Evolutionary conservation across 2,888 invertebrate genomes (phyloP).

Genomic region (Bellardia bayeri): DNA sequence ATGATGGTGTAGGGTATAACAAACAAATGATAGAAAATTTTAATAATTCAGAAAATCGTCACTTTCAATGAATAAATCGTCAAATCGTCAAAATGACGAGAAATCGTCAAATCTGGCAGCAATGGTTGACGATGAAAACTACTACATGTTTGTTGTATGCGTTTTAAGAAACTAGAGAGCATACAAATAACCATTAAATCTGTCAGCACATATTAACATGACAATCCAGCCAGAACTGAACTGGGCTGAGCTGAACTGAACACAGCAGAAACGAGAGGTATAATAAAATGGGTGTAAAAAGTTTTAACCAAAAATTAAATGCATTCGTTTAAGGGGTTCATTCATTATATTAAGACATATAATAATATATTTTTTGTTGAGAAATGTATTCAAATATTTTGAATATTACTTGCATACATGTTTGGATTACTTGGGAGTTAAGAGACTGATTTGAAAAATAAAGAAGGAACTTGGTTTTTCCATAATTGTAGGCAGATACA

Average conservation of each 20-base stretch:
- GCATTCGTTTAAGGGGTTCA: not conserved
- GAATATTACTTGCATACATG: not conserved
- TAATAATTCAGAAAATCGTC: too few species aligned
- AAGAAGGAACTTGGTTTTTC: too few species aligned
- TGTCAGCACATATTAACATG: slow-evolving; percentile 76
- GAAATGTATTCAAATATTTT: not conserved
- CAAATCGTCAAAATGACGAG: too few species aligned
- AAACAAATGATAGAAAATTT: too few species aligned
- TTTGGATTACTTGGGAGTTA: too few species aligned
- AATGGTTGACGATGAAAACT: slow-evolving; percentile 36
- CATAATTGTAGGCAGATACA: too few species aligned
- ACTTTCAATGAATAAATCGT: too few species aligned
- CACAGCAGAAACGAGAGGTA: slow-evolving; percentile 32
- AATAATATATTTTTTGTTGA: too few species aligned
- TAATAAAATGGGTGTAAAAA: slow-evolving; percentile 44
- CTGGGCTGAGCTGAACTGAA: slow-evolving; percentile 27
- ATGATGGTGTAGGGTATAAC: too few species aligned
- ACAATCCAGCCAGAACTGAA: slow-evolving; percentile 72
- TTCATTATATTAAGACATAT: not conserved
- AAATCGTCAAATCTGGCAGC: too few species aligned
- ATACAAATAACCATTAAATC: slow-evolving; percentile 77
- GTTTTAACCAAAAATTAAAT: slow-evolving; percentile 29
- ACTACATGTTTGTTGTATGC: slow-evolving; percentile 47
- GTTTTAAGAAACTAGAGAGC: slow-evolving; percentile 67
- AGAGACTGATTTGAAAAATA: too few species aligned